Percentiles rank a stretch among this genome's conserved stretches.
Conservation (phyloP, 2,797 vertebrate genomes). For the Botia kubotai region DNA sequence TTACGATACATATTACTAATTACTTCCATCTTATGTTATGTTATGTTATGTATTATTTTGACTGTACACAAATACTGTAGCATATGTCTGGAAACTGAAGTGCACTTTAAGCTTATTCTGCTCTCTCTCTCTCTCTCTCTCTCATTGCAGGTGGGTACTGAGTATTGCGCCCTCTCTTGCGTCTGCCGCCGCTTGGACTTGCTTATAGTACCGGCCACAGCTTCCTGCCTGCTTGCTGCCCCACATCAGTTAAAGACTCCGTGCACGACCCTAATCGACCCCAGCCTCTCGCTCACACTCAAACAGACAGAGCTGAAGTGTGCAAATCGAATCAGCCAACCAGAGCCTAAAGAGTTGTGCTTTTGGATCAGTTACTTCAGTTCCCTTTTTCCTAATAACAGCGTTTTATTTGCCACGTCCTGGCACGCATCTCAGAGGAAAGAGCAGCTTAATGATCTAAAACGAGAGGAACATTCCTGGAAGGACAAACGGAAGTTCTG, state of each 20-base stretch:
- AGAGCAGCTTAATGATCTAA: slow-evolving; percentile 32
- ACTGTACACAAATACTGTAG: too few species aligned
- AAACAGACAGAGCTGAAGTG: slow-evolving; percentile 14
- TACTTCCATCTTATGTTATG: too few species aligned
- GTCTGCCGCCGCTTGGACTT: slow-evolving; percentile 97
- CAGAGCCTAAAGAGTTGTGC: slow-evolving; percentile 15
- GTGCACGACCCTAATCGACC: slow-evolving; percentile 76
- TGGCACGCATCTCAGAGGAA: neutral
- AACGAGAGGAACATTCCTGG: slow-evolving; percentile 39
- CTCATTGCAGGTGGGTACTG: slow-evolving; percentile 85
- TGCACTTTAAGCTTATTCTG: neutral
- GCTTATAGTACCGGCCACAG: slow-evolving; percentile 91
- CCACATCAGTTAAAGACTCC: slow-evolving; percentile 45
- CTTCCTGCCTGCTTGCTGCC: slow-evolving; percentile 92
- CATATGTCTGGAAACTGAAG: neutral
- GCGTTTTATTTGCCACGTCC: slow-evolving; percentile 7
- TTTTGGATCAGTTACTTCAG: slow-evolving; percentile 29
- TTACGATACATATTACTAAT: too few species aligned
- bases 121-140: slow-evolving; percentile 51
- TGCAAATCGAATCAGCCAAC: slow-evolving; percentile 11
- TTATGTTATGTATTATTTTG: too few species aligned
- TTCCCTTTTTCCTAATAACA: slow-evolving; percentile 15
- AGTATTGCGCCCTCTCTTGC: slow-evolving; percentile 98
- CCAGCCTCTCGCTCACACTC: slow-evolving; percentile 63
- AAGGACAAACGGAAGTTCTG: slow-evolving; percentile 45